Evolutionary conservation across 2,888 invertebrate species (phyloP), one percentile per base, ranked within the genome.

Genomic region (Amphipoea oculea): DNA sequence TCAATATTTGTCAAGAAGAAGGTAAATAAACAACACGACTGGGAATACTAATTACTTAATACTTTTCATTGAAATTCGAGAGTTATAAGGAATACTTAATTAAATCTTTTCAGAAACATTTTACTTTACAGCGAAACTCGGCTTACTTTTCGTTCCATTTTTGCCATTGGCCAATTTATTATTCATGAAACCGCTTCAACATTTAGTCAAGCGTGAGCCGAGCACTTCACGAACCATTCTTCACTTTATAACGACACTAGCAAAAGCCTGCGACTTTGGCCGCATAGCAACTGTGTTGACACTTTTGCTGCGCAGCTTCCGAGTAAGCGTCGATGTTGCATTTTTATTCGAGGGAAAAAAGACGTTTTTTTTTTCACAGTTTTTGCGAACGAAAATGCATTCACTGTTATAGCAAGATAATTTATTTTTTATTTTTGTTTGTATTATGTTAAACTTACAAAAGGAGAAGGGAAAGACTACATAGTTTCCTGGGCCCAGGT

Each of bases 101-200:
- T 74, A 78, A 83, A 78, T 83, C 68, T 78, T 68, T 73, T 51
- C 36, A 65, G 70, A 83, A 71, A 86, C 77, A 76, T 76, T 78
- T 73, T 57, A 68, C 72, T 86, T 77, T 11, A 48, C 20, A 73
- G 57, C 54, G 51, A 88, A 75, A 81, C 71, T 78, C 75, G 36
- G 74, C 67, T 81, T 78, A 69, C 66, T 85, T 79, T 83, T 73
- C 80, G 62, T 81, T 83, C 71, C 62, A 74, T 82, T 86, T 84
- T 76, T 81, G 67, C 67, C 71, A 78, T 81, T 62, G 65, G 65
- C 62, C 76, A 85, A 87, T 88, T 88, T 88, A 87, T 82, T 87
- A 88, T 88, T 88, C 86, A 86, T 87, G 78, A 81, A 83, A 87
- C 73, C 29, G 75, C 70, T 86, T 85, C 78, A 76, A 54, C 77